phyloP scores from a whole-genome alignment of 2,113 vertebrate genomes.

The Todiramphus saurophagus region DNA sequence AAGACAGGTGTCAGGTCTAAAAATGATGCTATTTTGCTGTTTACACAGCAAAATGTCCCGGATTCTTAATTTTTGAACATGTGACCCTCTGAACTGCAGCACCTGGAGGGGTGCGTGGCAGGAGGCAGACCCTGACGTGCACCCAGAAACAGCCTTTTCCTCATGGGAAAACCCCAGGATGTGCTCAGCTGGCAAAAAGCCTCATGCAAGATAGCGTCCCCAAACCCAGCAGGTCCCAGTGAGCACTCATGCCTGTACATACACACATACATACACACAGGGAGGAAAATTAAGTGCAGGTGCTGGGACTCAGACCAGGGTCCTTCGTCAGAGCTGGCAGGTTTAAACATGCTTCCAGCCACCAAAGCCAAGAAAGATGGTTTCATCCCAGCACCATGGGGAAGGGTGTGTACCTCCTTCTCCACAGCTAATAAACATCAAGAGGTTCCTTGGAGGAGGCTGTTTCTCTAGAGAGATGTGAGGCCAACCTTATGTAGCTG shows the following conservation, averaged over 20 bases:
- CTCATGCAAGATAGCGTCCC: background rate
- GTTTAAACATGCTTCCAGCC: background rate
- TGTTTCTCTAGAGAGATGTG: background rate
- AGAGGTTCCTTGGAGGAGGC: background rate
- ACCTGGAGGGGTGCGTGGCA: fast-evolving
- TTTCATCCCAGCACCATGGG: background rate
- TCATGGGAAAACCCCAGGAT: background rate
- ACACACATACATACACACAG: background rate
- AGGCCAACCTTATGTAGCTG: background rate
- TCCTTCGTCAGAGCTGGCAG: background rate
- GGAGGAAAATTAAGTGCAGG: conserved; percentile 5
- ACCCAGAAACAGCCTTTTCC: background rate
- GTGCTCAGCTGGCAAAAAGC: background rate
- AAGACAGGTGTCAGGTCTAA: background rate
- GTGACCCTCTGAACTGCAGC: background rate
- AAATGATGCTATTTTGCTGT: background rate
- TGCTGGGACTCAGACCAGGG: background rate
- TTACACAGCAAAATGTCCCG: background rate
- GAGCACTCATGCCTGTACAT: background rate
- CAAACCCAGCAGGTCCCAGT: background rate
- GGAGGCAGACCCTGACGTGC: background rate
- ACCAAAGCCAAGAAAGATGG: background rate
- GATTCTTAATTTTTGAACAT: background rate
- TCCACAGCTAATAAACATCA: background rate
- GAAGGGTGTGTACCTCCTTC: background rate